phyloP scores from a whole-genome alignment of 2,797 vertebrate species.

The Platalea minor region DNA sequence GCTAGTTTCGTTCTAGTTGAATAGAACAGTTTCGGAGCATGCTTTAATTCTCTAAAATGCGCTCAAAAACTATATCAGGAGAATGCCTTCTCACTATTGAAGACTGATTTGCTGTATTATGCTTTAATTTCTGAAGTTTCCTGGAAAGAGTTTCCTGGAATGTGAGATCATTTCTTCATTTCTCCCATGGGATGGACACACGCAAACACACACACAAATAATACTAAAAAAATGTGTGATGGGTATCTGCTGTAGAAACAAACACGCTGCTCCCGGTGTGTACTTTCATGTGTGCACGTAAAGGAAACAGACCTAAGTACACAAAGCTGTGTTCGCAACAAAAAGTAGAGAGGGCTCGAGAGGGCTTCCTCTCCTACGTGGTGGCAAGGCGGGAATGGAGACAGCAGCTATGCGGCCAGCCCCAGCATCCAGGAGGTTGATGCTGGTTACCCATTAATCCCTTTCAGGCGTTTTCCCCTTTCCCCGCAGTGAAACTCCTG shows the following conservation, averaged over 20 bases:
- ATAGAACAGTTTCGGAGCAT: background rate
- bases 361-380: background rate
- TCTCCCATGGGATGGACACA: background rate
- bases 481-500: background rate
- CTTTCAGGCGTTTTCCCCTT: background rate
- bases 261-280: background rate
- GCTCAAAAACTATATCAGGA: background rate
- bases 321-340: background rate
- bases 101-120: background rate
- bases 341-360: background rate
- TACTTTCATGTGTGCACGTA: slow-evolving; percentile 32
- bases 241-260: slow-evolving; percentile 1
- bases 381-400: background rate
- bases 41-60: background rate
- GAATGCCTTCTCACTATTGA: background rate
- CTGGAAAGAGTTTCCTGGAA: slow-evolving; percentile 48
- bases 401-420: background rate
- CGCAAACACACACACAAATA: background rate
- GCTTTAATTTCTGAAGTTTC: slow-evolving; percentile 21
- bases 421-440: background rate
- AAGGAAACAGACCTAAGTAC: background rate
- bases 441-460: background rate
- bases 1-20: background rate
- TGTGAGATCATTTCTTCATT: slow-evolving; percentile 1
- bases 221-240: background rate